Percentiles rank a stretch among this genome's conserved stretches.
Evolutionary conservation across 2,797 vertebrate species (phyloP).

Genomic region (Cryptoprocta ferox): DNA sequence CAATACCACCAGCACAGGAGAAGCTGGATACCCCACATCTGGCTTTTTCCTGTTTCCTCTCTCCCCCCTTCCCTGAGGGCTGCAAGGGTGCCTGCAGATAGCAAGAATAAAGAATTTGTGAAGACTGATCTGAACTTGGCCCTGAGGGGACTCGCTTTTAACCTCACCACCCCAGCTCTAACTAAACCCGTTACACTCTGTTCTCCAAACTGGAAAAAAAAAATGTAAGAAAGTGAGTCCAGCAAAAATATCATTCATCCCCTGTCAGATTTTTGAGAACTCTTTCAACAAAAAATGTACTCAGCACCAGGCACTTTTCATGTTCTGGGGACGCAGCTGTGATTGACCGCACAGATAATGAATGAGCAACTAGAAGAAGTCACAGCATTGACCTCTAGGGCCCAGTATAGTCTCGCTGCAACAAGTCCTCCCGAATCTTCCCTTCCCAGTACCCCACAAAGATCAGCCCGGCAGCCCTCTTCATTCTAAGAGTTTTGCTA

Average conservation of each 20-base stretch:
- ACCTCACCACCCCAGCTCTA: neutral
- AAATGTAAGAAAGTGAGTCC: neutral
- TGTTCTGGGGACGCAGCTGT: neutral
- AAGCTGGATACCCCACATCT: neutral
- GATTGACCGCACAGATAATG: too few species aligned
- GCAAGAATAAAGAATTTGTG: neutral
- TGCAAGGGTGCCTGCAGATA: neutral
- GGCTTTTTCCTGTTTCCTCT: neutral
- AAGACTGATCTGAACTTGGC: neutral
- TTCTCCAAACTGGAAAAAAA: neutral
- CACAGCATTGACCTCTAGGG: rapidly evolving
- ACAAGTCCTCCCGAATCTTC: neutral
- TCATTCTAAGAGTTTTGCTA: neutral
- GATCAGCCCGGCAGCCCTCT: neutral
- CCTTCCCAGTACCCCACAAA: neutral
- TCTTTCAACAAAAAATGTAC: neutral
- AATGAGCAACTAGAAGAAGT: neutral
- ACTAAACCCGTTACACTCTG: neutral
- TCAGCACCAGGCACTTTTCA: neutral
- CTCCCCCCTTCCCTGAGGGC: neutral
- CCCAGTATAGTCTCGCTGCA: neutral
- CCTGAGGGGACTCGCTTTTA: neutral
- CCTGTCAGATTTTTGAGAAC: neutral
- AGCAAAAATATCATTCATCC: neutral
- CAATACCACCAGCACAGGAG: neutral